Evolutionary conservation across 2,797 vertebrate genomes (phyloP).

Genomic region (Gallinago stenura): DNA sequence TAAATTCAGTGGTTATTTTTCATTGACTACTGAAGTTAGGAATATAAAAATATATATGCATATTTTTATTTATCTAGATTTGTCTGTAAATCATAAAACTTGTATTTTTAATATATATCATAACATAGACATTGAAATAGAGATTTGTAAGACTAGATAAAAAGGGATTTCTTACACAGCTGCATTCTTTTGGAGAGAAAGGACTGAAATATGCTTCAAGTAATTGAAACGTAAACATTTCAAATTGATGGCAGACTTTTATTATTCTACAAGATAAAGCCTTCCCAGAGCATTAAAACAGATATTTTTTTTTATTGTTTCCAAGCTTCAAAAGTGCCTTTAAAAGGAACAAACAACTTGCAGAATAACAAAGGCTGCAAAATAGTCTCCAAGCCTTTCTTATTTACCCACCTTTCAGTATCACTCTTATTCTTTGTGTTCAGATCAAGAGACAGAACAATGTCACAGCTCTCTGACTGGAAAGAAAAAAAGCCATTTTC

Average conservation of each 20-base stretch:
- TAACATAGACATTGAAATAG: conserved; percentile 47
- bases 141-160: conserved; percentile 74
- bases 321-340: conserved; percentile 51
- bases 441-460: conserved; percentile 74
- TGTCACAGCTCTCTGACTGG: conserved; percentile 69
- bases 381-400: not conserved
- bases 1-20: not conserved
- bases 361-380: conserved; percentile 55
- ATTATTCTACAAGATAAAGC: conserved; percentile 78
- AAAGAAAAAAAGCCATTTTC: conserved; percentile 60
- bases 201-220: conserved; percentile 78
- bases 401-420: conserved; percentile 49
- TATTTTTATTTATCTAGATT: not conserved
- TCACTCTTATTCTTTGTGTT: conserved; percentile 32
- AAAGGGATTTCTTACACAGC: conserved; percentile 60
- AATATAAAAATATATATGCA: not conserved
- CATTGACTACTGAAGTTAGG: not conserved
- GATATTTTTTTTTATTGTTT: conserved; percentile 57
- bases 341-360: conserved; percentile 63
- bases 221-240: conserved; percentile 86
- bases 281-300: conserved; percentile 74
- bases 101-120: not conserved
- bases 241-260: conserved; percentile 80
- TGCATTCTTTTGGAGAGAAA: conserved; percentile 69
- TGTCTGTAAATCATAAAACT: not conserved